Conservation (phyloP, 2,113 vertebrate genomes). For the Aplodontia rufa region DNA sequence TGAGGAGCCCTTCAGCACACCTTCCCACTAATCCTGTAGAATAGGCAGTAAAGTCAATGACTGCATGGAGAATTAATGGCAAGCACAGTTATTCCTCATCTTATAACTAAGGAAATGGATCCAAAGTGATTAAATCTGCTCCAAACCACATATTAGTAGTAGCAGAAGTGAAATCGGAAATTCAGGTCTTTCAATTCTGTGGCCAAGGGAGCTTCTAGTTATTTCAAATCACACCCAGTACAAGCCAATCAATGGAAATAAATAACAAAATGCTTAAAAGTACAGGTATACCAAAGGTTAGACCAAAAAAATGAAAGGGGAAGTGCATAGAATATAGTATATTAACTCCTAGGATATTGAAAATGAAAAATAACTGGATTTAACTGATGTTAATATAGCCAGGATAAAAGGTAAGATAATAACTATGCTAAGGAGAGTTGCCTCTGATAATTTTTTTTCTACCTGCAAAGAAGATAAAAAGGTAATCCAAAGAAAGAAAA, state of each 20-base stretch:
- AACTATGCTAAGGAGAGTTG: neutral
- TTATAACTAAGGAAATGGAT: neutral
- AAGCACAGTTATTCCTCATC: too few relatives aligned
- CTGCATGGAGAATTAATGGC: neutral
- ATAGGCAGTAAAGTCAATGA: neutral
- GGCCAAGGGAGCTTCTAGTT: neutral
- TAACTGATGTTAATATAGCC: neutral
- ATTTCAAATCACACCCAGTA: neutral
- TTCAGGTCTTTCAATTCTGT: neutral
- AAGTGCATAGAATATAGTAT: neutral
- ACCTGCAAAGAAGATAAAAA: slow-evolving; percentile 28
- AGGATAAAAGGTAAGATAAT: neutral
- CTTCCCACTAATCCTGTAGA: neutral
- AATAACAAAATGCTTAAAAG: neutral
- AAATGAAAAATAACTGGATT: neutral
- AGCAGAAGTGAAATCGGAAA: neutral
- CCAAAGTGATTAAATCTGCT: too few relatives aligned
- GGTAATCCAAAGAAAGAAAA: neutral
- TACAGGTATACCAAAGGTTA: neutral
- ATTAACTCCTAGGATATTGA: neutral
- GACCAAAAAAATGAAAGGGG: neutral
- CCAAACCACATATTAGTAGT: neutral
- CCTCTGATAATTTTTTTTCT: neutral
- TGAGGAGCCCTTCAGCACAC: neutral
- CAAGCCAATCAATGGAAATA: neutral